Conservation (phyloP, 2,113 vertebrate genomes). For the Rhizomys pruinosus region DNA sequence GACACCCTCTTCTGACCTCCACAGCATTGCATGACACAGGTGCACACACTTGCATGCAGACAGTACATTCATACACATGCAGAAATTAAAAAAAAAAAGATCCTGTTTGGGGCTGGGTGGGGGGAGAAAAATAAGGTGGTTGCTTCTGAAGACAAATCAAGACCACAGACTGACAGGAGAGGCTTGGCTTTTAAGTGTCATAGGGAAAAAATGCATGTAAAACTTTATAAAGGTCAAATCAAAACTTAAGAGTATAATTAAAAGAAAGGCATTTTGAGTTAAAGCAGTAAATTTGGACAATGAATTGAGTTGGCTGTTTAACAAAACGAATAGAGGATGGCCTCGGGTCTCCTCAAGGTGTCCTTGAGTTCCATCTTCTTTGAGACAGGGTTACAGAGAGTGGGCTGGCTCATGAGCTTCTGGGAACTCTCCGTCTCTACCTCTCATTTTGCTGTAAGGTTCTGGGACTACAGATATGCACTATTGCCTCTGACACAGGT, state of each 20-base stretch:
- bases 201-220: neutral
- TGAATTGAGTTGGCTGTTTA: constrained; percentile 15
- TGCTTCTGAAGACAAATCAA: neutral
- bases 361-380: neutral
- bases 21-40: too few relatives aligned
- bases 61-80: too few relatives aligned
- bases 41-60: too few relatives aligned
- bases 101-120: too few relatives aligned
- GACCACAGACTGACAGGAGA: neutral
- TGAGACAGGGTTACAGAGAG: neutral
- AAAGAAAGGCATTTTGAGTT: constrained; percentile 32
- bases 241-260: constrained; percentile 22
- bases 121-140: neutral
- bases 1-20: too few relatives aligned
- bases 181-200: neutral
- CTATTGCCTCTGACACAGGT: neutral
- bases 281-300: constrained; percentile 11
- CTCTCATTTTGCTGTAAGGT: neutral
- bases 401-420: neutral
- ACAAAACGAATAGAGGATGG: constrained; percentile 18
- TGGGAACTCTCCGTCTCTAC: neutral
- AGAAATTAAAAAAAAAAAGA: too few relatives aligned
- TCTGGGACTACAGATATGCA: neutral
- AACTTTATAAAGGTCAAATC: constrained; percentile 22
- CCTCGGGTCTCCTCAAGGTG: neutral